Evolutionary conservation across 2,888 invertebrate genomes (phyloP).

Genomic region (Conistra vaccinii): DNA sequence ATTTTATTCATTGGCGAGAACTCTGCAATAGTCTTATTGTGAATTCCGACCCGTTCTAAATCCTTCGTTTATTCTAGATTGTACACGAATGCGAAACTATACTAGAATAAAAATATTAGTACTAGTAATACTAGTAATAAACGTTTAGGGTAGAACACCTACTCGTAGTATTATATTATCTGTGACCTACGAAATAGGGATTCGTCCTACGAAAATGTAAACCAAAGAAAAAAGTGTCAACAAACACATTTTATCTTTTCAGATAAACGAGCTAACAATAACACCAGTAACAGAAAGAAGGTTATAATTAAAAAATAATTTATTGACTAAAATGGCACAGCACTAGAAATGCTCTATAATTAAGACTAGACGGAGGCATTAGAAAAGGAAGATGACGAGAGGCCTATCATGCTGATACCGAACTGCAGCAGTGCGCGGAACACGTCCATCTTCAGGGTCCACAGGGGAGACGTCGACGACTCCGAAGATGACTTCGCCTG

Average conservation of each 20-base stretch:
- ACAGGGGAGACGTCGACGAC: constrained; percentile 73
- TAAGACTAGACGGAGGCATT: constrained; percentile 58
- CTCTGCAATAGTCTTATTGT: not conserved
- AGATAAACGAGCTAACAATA: constrained; percentile 82
- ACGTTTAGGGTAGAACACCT: no score
- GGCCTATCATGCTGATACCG: constrained; percentile 78
- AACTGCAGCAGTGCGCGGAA: constrained; percentile 82
- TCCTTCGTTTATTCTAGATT: not conserved
- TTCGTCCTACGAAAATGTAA: not conserved
- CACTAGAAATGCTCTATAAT: constrained; percentile 42
- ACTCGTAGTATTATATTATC: no score
- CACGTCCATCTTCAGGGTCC: constrained; percentile 83
- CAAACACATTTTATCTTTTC: constrained; percentile 63
- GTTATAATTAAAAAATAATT: constrained; percentile 53
- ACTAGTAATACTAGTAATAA: no score
- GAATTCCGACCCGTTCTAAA: not conserved
- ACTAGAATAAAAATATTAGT: not conserved
- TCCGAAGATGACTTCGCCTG: constrained; percentile 24
- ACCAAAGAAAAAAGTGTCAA: no score
- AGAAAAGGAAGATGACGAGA: constrained; percentile 77
- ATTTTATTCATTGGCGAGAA: not conserved
- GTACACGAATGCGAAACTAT: not conserved
- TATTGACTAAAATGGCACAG: constrained; percentile 64
- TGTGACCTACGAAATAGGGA: no score
- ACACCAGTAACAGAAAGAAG: constrained; percentile 77